Evolutionary conservation across 2,113 vertebrate genomes (phyloP), one percentile per base, ranked within the genome.

Genomic region (Cebidichthys violaceus): DNA sequence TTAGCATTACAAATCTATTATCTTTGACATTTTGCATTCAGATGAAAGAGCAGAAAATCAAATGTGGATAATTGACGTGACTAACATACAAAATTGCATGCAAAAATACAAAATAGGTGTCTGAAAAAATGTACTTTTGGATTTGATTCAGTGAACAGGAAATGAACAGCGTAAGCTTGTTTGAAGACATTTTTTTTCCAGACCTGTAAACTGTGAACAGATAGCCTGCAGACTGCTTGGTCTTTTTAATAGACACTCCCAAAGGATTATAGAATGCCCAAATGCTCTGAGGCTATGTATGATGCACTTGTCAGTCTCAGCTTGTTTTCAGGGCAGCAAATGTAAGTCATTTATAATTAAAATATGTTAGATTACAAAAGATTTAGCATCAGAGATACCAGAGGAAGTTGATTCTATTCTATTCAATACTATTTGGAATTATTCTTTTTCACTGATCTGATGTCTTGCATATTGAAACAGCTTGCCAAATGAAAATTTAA

Each of bases 221-320:
- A 87, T 86, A 80, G 66, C 81, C 81, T 83, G 88, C 74, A 87
- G 87, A 71, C 80, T 84, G 81, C 55, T 45, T 81, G 71, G 43
- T 85, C 81, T 86, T 89, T 86, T 87, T 86, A 92, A 90, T 85
- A 89, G 75, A 73, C 37, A 74, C 59, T 90, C 87, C 85, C 85
- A 79, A 54, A 85, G 86, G 87, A 92, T 5, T 27, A 52, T 24
- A 29, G 71, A 70, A 81, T 78, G 70, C 83, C 47, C 52, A 76
- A 78, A 88, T 81, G 81, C 76, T 86, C 77, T n/a, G 39, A 86
- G 81, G 90, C 84, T 50, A 65, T 78, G 52, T 54, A 31, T 72
- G 75, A 73, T 80, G 77, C 77, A 70, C 68, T 84, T 88, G 75
- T 80, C 75, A 83, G 54, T 75, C 75, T 77, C 10, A 6, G 59